phyloP scores from a whole-genome alignment of 2,888 invertebrate species.

The Patella depressa region DNA sequence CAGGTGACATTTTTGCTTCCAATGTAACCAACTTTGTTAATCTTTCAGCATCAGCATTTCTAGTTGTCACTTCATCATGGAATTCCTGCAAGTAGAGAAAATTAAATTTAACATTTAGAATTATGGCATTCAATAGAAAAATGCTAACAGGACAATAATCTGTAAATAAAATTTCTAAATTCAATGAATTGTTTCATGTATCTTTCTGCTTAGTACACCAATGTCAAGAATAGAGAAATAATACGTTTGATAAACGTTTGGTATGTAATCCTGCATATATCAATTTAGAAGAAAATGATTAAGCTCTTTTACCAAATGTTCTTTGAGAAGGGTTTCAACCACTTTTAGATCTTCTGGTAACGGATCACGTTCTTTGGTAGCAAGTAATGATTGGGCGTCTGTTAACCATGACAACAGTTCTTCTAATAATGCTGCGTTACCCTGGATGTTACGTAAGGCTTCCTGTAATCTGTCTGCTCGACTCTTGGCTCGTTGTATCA shows the following conservation, averaged over 20 bases:
- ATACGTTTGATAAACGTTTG: too few species aligned
- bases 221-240: neutral
- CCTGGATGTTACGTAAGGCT: conserved; percentile 64
- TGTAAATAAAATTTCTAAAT: too few species aligned
- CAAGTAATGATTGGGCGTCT: conserved; percentile 68
- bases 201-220: neutral
- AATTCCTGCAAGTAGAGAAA: conserved; percentile 58
- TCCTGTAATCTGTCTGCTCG: conserved; percentile 64
- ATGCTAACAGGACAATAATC: too few species aligned
- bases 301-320: conserved; percentile 60
- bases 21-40: conserved; percentile 60
- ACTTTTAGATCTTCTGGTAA: conserved; percentile 68
- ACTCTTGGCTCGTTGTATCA: conserved; percentile 56
- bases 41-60: conserved; percentile 66
- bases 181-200: neutral
- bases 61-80: conserved; percentile 67
- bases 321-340: conserved; percentile 66
- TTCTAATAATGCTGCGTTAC: conserved; percentile 68
- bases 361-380: conserved; percentile 68
- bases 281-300: too few species aligned
- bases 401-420: conserved; percentile 68
- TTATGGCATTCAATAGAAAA: too few species aligned
- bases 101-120: too few species aligned
- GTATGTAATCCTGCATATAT: too few species aligned
- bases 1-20: conserved; percentile 55